Evolutionary conservation across 2,888 invertebrate species (phyloP), one percentile per base, ranked within the genome.

Genomic region (Leptopilina drosophilae): DNA sequence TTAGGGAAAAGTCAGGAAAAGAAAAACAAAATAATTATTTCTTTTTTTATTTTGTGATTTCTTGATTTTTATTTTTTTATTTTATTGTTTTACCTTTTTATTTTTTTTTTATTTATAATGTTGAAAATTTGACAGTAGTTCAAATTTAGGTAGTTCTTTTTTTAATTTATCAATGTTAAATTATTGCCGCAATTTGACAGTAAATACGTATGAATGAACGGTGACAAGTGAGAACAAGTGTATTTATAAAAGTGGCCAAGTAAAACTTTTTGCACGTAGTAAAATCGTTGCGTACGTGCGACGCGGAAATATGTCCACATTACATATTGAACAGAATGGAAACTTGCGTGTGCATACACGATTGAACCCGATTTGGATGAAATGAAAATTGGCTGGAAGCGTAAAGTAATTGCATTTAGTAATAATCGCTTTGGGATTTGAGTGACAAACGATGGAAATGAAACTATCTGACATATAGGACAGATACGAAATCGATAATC

Each of bases 161-260:
- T 49, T 26, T 26, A 26, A 26, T 26, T 26, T 26, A 3, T 26
- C 26, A 3, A 26, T 67, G 20, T 20, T 67, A 15, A 46, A 49
- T 67, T 46, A 42, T 49, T 15, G 49, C 49, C 42, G 20, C 20
- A 20, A 20, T 20, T 20, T 1, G 20, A 20, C 1, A 20, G 20
- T 20, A 1, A 20, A 53, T 49, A 20, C 49, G 5, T 12, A 69
- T 53, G 53, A 46, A 78, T 53, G 78, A 76, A 59, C 65, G 77
- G 77, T 59, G 77, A 78, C 65, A 77, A 66, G 77, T 77, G 81
- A 42, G 76, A 75, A 80, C 79, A 78, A 77, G 80, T 75, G 78
- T 77, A 81, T 81, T 81, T 80, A 20, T 20, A 33, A 80, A 81
- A 81, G 78, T 73, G 80, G 79, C 78, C 75, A 65, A 20, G 46